These are phyloP conservation scores for Seira sanloemensis DNA, from an alignment of 2,888 invertebrate genomes.

Conservation along the genomic window DNA sequence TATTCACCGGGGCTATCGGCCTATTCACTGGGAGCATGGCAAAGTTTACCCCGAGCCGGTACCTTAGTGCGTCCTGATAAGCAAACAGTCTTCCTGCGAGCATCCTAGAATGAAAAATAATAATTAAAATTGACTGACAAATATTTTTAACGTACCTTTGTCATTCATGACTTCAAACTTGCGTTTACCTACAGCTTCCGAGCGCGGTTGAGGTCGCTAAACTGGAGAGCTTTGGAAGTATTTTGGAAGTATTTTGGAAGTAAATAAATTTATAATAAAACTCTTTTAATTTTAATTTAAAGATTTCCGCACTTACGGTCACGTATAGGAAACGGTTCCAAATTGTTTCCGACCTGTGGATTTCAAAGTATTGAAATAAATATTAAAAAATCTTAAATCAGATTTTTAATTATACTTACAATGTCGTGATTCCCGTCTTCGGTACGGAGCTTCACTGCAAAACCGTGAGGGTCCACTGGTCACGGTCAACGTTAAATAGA, in stretches of 20 bases:
- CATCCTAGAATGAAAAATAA: too few species aligned
- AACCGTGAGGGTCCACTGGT: conserved; percentile 78
- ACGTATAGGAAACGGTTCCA: conserved; percentile 83
- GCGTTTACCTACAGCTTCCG: too few species aligned
- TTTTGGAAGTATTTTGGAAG: too few species aligned
- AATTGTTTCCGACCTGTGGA: conserved; percentile 78
- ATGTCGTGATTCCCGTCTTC: conserved; percentile 76
- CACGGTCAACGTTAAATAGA: too few species aligned
- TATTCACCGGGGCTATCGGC: conserved; percentile 81
- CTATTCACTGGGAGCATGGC: conserved; percentile 97
- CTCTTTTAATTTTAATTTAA: too few species aligned
- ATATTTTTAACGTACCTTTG: too few species aligned
- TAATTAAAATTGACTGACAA: too few species aligned
- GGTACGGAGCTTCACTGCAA: conserved; percentile 95
- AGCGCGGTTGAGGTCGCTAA: too few species aligned
- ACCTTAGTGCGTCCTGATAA: conserved; percentile 90
- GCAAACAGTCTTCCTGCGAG: conserved; percentile 56
- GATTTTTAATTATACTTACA: neutral
- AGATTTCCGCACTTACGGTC: too few species aligned
- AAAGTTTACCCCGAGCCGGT: conserved; percentile 93
- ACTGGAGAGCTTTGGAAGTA: too few species aligned
- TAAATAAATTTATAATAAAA: too few species aligned
- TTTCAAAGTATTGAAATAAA: conserved; percentile 75
- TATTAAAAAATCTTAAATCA: conserved; percentile 92
- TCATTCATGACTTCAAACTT: too few species aligned